Conservation (phyloP, 1,140 invertebrate genomes). For the Pseudobourletiella spinata region DNA sequence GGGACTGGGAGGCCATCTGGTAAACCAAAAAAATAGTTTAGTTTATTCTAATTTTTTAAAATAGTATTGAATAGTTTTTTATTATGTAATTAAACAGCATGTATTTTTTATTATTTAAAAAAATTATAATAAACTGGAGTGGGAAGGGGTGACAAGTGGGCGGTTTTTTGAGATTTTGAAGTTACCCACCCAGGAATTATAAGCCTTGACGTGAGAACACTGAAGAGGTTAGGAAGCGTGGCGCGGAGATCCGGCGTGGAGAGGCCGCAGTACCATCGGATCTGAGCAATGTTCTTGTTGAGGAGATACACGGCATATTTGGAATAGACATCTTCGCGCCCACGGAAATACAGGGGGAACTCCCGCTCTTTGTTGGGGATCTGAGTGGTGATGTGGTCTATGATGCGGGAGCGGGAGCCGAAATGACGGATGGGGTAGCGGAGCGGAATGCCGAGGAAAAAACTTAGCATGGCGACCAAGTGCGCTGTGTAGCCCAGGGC, state of each 20-base stretch:
- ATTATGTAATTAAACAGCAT: too few relatives aligned
- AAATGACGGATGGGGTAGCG: slow-evolving; percentile 66
- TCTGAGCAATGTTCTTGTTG: slow-evolving; percentile 80
- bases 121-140: too few relatives aligned
- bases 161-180: too few relatives aligned
- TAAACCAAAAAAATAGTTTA: neutral
- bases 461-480: slow-evolving; percentile 65
- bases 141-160: too few relatives aligned
- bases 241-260: slow-evolving; percentile 57
- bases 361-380: slow-evolving; percentile 64
- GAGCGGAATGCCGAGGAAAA: slow-evolving; percentile 68
- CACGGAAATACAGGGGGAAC: slow-evolving; percentile 70
- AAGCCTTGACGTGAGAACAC: slow-evolving; percentile 44
- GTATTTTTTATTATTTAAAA: too few relatives aligned
- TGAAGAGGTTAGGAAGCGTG: slow-evolving; percentile 62
- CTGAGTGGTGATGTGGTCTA: slow-evolving; percentile 62
- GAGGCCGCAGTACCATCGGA: slow-evolving; percentile 62
- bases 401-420: slow-evolving; percentile 60
- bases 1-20: slow-evolving; percentile 32
- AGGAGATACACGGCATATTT: slow-evolving; percentile 74
- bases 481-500: slow-evolving; percentile 74
- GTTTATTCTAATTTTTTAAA: too few relatives aligned
- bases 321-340: slow-evolving; percentile 63
- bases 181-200: slow-evolving; percentile 31
- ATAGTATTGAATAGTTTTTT: too few relatives aligned